These are phyloP conservation scores for Eurytoma adleriae DNA, from an alignment of 2,888 invertebrate genomes.

Conservation along the genomic window DNA sequence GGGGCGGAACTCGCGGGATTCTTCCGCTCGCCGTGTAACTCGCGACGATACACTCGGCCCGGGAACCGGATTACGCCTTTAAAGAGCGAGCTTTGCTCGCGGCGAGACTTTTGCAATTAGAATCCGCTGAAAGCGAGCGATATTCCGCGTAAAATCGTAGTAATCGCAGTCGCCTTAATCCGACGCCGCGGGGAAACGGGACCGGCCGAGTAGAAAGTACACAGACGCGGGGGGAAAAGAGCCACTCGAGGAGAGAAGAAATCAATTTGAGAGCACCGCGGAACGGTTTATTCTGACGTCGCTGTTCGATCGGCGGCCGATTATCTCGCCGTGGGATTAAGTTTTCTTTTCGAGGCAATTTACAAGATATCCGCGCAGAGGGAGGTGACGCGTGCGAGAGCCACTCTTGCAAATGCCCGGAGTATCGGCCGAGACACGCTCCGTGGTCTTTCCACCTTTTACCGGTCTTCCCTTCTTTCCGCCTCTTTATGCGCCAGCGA, in stretches of 20 bases:
- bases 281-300: constrained; percentile 19
- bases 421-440: constrained; percentile 41
- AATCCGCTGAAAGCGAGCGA: too few relatives aligned
- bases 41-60: too few relatives aligned
- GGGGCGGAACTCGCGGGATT: too few relatives aligned
- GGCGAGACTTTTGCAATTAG: too few relatives aligned
- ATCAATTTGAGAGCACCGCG: constrained; percentile 39
- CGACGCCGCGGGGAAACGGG: too few relatives aligned
- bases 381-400: neutral
- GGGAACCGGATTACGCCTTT: too few relatives aligned
- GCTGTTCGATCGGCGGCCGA: constrained; percentile 31
- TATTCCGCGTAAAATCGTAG: too few relatives aligned
- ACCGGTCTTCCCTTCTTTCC: neutral
- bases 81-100: too few relatives aligned
- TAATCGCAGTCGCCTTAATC: too few relatives aligned
- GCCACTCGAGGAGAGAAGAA: constrained; percentile 11
- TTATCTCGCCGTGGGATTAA: constrained; percentile 47
- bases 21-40: too few relatives aligned
- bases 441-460: constrained; percentile 38
- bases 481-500: neutral
- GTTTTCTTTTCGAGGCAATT: constrained; percentile 20
- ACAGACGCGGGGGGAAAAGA: neutral
- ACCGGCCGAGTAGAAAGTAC: too few relatives aligned
- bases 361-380: neutral
- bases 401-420: constrained; percentile 45